Base-by-base conservation (phyloP, 2,113 vertebrate genomes). In the Delphinus delphis region DNA sequence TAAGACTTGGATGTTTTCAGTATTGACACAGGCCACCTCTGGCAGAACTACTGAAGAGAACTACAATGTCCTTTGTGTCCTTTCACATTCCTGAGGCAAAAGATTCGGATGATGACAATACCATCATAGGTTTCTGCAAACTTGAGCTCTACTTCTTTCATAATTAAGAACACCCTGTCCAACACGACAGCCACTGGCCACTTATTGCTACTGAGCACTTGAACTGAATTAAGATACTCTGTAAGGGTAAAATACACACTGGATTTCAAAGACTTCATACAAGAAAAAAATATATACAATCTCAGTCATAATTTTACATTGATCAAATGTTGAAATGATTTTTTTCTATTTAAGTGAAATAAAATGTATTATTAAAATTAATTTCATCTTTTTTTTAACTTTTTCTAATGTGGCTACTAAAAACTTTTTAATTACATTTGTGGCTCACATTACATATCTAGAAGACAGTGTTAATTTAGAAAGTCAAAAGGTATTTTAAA, bases 301-400 rank as follows among this genome's bases (percentile, higher is more conserved):
- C 23, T 85, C 53, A 33, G n/a, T 63, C 44, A 36, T 81, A 88
- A 81, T 77, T 89, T 76, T 70, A 74, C 5, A 36, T 28, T 87
- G 33, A 47, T 95, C 67, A 73, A 89, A 70, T 83, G 26, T 60
- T 90, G 26, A 88, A 58, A 71, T 85, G 33, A 53, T n/a, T 36
- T n/a, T 81, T 83, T 86, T 82, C 38, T 90, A 58, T 79, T n/a
- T 79, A 31, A 68, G 7, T 50, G 84, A 92, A 91, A 89, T 62
- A 80, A 71, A 97, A 36, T 73, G 12, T 65, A 36, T 70, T 85
- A 26, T 83, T 88, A 77, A 91, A 91, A 87, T 93, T 80, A 84
- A 71, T 83, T 92, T 87, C 28, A 74, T 62, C 53, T 92, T 70
- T 74, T 47, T 67, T 80, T 67, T 58, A 58, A 67, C 26, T 63